Evolutionary conservation across 2,888 invertebrate genomes (phyloP).

Genomic region (Troilus luridus): DNA sequence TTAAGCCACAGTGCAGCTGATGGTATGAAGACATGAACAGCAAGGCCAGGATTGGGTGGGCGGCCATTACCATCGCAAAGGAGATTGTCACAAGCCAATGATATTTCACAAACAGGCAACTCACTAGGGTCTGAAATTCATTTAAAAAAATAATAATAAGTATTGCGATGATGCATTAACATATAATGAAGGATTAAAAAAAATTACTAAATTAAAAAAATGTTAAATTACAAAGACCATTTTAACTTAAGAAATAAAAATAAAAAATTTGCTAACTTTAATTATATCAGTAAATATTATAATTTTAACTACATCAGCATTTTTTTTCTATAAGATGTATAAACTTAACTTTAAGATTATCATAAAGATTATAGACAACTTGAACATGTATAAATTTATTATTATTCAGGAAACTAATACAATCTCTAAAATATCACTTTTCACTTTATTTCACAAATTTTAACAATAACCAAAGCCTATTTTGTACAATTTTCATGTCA

Average conservation of each 20-base stretch:
- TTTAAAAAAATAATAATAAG: neutral
- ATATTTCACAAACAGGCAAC: slow-evolving; percentile 88
- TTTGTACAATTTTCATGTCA: too few species aligned
- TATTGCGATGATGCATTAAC: too few species aligned
- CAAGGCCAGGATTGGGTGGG: slow-evolving; percentile 86
- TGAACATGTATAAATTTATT: too few species aligned
- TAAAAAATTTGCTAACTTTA: neutral
- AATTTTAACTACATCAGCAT: neutral
- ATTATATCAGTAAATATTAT: neutral
- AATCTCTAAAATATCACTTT: too few species aligned
- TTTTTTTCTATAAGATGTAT: neutral
- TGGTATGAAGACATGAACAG: slow-evolving; percentile 79
- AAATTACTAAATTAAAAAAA: neutral
- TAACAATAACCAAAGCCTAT: too few species aligned
- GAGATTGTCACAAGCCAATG: slow-evolving; percentile 90
- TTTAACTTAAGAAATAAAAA: neutral
- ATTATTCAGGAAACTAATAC: too few species aligned
- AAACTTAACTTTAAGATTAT: too few species aligned
- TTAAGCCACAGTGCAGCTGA: slow-evolving; percentile 81
- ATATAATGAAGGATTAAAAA: neutral
- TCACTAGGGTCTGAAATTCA: slow-evolving; percentile 80
- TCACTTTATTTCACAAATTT: too few species aligned
- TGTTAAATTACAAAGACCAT: too few species aligned
- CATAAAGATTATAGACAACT: too few species aligned
- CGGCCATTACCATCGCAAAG: slow-evolving; percentile 88